Base-by-base conservation (phyloP, 2,797 vertebrate species). In the Sarcoramphus papa region DNA sequence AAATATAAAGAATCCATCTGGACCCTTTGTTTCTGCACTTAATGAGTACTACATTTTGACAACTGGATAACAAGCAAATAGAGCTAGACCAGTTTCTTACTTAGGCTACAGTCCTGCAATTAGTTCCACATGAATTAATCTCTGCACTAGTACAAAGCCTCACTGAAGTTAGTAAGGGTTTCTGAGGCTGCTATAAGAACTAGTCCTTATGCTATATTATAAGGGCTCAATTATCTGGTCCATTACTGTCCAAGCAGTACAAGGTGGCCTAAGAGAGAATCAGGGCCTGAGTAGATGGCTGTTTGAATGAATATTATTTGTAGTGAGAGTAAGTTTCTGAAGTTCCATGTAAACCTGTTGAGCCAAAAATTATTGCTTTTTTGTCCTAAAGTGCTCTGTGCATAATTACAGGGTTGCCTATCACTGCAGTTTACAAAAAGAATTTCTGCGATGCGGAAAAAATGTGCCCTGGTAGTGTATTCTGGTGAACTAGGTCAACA, bases 1-100 rank as follows among this genome's bases (percentile, higher is more conserved):
- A 72, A 54, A 90, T 83, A 96, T 96, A 97, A 96, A 88, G 94
- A 96, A 96, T 95, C 82, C 79, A 94, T 95, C 85, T 59, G 79
- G 54, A 81, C 47, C 54, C 65, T 96, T 96, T 96, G 93, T 95
- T 94, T 96, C 90, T 62, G 54, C 12, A 72, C 47, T 84, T 97
- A 93, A 95, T 95, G 95, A 97, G 94, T 73, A 43, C 62, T 95
- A 54, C 82, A 62, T 94, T 96, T 96, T 92, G 80, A 96, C 86
- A 91, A 92, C 74, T 92, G 83, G 65, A 30, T 90, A 96, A 95
- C 83, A 95, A 96, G 82, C 91, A 81, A 88, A 91, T 25, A 93
- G 79, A 95, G 85, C 77, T 95, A 94, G 79, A 88, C 82, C 0
- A 3, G 50, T 65, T 91, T 72, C 75, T 92, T 90, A 62, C 90